Evolutionary conservation across 2,797 vertebrate genomes (phyloP), one percentile per base, ranked within the genome.

Genomic region (Champsocephalus esox): DNA sequence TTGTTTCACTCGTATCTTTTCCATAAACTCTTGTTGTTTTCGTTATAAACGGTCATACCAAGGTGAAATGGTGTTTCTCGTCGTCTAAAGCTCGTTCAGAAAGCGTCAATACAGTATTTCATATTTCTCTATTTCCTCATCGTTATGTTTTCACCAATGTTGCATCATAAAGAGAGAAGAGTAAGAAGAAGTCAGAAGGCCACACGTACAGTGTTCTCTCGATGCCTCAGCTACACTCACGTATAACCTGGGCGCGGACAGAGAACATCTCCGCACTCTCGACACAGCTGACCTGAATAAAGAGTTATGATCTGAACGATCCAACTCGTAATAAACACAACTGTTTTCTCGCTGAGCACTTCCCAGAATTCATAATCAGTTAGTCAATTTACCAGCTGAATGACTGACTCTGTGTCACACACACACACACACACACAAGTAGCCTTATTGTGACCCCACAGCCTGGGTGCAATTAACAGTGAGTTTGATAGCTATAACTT

Each of bases 281-380:
- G 66, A 62, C 48, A n/a, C 45, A 65, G 61, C 16, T 44, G 9
- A 63, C 59, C 3, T 10, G 9, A 19, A 6, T 5, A 41, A 19
- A 64, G 21, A 7, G 0, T 19, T 14, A 52, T 5, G 44, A 69
- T 57, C 60, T 56, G 51, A 64, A 34, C 4, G 12, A 52, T 50
- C 45, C 67, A 75, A 65, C 71, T 55, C 24, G 28, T 21, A 56
- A 59, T 60, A 38, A 74, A 59, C 21, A 17, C 14, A 5, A 12
- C 8, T 41, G 44, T 19, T 9, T 49, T 55, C 63, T 24, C 2
- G 56, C 21, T 12, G 41, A 58, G 81, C 62, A 24, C 54, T 90
- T 88, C 85, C 85, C 85, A 79, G 82, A 90, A 88, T 74, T 58
- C 57, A 44, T 16, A 55, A 80, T 75, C 65, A 59, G 71, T 82